These are phyloP conservation scores for Ictalurus furcatus DNA, from an alignment of 2,113 vertebrate species.

Conservation along the genomic window DNA sequence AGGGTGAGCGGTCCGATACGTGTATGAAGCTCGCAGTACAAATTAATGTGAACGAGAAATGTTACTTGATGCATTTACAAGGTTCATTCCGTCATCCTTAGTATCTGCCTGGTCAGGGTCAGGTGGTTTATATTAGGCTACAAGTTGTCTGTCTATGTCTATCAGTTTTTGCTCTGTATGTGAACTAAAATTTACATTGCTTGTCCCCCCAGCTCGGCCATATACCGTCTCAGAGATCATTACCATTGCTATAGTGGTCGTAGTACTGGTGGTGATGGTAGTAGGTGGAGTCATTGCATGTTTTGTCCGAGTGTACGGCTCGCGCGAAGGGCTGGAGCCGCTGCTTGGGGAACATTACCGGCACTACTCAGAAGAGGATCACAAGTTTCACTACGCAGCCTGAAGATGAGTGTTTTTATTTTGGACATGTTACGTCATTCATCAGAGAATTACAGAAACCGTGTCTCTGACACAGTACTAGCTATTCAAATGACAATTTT, in stretches of 20 bases:
- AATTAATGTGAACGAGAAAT: not conserved
- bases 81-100: not conserved
- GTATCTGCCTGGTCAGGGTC: not conserved
- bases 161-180: not conserved
- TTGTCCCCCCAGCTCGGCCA: slow-evolving; percentile 67
- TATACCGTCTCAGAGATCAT: slow-evolving; percentile 85
- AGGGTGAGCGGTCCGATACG: not conserved
- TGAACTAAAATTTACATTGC: not conserved
- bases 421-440: not conserved
- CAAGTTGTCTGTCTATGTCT: not conserved
- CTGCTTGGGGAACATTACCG: slow-evolving; percentile 85
- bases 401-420: slow-evolving; percentile 56
- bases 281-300: slow-evolving; percentile 77
- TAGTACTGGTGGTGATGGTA: slow-evolving; percentile 79
- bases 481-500: not conserved
- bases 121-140: not conserved
- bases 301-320: slow-evolving; percentile 68
- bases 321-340: slow-evolving; percentile 79
- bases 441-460: not conserved
- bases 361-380: slow-evolving; percentile 83
- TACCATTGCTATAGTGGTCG: slow-evolving; percentile 82
- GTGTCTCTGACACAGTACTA: not conserved
- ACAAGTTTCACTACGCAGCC: slow-evolving; percentile 80
- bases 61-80: not conserved
- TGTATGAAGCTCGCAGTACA: not conserved